Evolutionary conservation across 64 coral and sea anemone species (phyloP).

Genomic region (Hydrozoanthus tunicans): DNA sequence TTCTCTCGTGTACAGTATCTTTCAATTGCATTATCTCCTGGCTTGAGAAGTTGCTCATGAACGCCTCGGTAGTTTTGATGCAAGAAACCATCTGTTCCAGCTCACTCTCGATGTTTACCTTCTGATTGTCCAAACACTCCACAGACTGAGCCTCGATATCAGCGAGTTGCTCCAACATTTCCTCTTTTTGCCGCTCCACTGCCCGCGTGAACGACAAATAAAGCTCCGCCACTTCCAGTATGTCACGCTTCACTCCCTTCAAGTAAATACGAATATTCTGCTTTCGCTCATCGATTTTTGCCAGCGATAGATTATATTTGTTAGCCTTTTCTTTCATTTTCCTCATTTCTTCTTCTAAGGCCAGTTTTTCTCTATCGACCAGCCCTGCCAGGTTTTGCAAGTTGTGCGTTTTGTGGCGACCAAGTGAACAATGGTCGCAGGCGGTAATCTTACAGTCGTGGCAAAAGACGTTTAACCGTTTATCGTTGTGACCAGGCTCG

Average conservation of each 20-base stretch:
- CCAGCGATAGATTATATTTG: constrained; percentile 32
- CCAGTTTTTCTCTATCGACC: constrained; percentile 18
- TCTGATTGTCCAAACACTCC: constrained; percentile 1
- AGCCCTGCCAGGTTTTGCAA: constrained; percentile 36
- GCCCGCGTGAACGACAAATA: constrained; percentile 38
- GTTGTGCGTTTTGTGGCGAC: constrained; percentile 54
- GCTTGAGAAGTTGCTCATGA: constrained; percentile 40
- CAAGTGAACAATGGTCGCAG: constrained; percentile 34
- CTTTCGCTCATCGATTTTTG: constrained; percentile 36
- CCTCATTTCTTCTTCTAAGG: neutral
- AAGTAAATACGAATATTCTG: constrained; percentile 52
- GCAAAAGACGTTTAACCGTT: constrained; percentile 49
- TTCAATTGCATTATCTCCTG: constrained; percentile 45
- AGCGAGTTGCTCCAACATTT: constrained; percentile 34
- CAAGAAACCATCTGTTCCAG: constrained; percentile 23
- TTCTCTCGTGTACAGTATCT: constrained; percentile 26
- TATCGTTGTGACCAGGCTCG: constrained; percentile 45
- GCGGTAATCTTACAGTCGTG: constrained; percentile 48
- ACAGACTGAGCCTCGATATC: constrained; percentile 35
- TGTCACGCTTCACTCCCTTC: constrained; percentile 55
- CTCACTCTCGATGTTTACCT: constrained; percentile 21
- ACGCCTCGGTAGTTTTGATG: constrained; percentile 19
- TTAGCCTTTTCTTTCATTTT: constrained; percentile 23
- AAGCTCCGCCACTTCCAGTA: neutral
- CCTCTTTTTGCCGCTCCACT: constrained; percentile 49